Base-by-base conservation (phyloP, 2,113 vertebrate genomes). In the Campylorhamphus procurvoides region DNA sequence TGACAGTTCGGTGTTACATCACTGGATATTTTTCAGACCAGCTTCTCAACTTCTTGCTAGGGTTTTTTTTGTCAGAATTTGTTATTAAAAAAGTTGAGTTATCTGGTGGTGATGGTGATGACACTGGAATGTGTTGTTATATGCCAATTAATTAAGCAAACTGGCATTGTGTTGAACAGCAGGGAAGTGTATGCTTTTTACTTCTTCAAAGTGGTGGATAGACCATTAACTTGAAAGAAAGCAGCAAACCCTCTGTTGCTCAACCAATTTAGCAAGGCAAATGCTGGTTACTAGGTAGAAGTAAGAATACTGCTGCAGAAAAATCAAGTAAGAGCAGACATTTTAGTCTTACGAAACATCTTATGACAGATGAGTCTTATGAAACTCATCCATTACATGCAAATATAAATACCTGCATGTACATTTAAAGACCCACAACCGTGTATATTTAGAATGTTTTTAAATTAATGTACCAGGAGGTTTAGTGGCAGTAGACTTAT, bases 401-500 rank as follows among this genome's bases (percentile, higher is more conserved):
- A 47, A 90, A 93, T 53, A 53, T 29, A 60, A 93, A 72, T 44
- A 85, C 17, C 78, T 71, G 63, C 14, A 27, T 9, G 60, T 9
- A 46, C 16, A 50, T 67, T 52, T 67, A 64, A 63, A 74, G 24
- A 42, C 19, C 31, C 17, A 9, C 16, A 49, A 40, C 28, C 74
- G 24, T 2, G 1, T 46, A 35, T 3, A 7, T 98, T 98, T 95
- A 74, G 33, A 90, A 55, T 39, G 18, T 24, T 72, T 90, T 46
- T 17, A 89, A 66, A 28, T 63, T 88, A 27, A 71, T 1, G 14
- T 96, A 99, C 97, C 98, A 72, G 69, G 91, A 96, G 56, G 84
- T 72, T 96, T 98, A 87, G 79, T 88, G 64, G 71, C 59, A 33
- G 94, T 93, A 3, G 97, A 94, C 18, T 97, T 98, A 58, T 98